A percentile compares a stretch with the other conserved stretches of the same genome.
Conservation (phyloP, 2,888 invertebrate genomes). For the Disparrhopalites patrizii region DNA sequence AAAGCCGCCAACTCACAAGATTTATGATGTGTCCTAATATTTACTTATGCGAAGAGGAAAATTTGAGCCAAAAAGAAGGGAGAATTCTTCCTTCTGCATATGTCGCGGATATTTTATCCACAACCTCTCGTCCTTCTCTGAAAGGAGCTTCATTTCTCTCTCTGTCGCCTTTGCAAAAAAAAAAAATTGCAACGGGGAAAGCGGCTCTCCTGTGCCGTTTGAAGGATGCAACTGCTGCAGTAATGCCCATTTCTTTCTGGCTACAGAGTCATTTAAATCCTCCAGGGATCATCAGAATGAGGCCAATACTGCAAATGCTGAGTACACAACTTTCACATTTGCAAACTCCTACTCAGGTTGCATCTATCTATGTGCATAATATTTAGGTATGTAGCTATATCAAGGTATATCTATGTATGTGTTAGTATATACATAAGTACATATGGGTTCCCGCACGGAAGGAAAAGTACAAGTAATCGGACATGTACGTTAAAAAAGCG, state of each 20-base stretch:
- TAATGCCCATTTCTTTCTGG: neutral
- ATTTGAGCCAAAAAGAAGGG: neutral
- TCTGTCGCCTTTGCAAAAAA: neutral
- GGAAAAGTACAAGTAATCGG: too few relatives aligned
- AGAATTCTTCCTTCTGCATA: too few relatives aligned
- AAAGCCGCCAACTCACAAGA: conserved; percentile 9
- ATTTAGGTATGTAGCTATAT: neutral
- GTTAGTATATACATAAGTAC: too few relatives aligned
- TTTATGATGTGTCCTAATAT: conserved; percentile 22
- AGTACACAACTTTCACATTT: too few relatives aligned
- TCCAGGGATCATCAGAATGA: neutral
- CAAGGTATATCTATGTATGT: too few relatives aligned
- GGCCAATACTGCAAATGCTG: neutral
- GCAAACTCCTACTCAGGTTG: too few relatives aligned
- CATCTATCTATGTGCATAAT: neutral
- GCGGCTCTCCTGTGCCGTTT: too few relatives aligned
- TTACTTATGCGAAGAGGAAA: conserved; percentile 2
- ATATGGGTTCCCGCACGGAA: too few relatives aligned
- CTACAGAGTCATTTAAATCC: neutral
- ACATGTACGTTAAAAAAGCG: too few relatives aligned
- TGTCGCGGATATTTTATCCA: too few relatives aligned
- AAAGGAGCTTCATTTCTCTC: too few relatives aligned
- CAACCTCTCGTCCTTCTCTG: too few relatives aligned
- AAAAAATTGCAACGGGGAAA: neutral
- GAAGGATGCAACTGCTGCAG: neutral